Evolutionary conservation across 1,140 invertebrate species (phyloP).

Genomic region (Drosophila biarmipes): DNA sequence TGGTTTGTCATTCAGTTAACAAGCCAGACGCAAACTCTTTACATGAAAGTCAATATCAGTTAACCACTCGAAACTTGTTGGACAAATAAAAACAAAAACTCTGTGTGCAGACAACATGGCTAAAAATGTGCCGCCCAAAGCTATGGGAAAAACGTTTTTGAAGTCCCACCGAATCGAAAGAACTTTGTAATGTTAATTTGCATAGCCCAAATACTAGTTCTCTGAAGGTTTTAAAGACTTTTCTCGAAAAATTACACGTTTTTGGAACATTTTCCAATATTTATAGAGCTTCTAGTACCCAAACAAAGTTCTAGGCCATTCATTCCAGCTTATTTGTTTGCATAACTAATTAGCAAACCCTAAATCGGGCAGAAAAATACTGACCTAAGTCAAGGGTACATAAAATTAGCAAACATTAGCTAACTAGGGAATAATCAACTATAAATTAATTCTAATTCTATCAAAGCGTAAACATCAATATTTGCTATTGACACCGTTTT

Average conservation of each 20-base stretch:
- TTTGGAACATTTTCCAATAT: not conserved
- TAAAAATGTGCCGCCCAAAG: not conserved
- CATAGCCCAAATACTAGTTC: constrained; percentile 18
- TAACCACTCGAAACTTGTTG: constrained; percentile 43
- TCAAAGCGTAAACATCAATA: not conserved
- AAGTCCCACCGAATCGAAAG: constrained; percentile 5
- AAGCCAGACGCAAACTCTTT: constrained; percentile 33
- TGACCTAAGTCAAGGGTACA: constrained; percentile 53
- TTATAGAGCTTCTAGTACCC: not conserved
- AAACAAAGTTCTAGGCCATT: constrained; percentile 2
- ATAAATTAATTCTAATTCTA: constrained; percentile 5
- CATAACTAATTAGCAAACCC: constrained; percentile 18
- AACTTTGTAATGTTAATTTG: constrained; percentile 20
- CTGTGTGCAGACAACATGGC: not conserved
- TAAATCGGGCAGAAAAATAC: constrained; percentile 17
- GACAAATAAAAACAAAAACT: constrained; percentile 39
- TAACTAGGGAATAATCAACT: constrained; percentile 24
- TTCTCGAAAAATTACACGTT: not conserved
- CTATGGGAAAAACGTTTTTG: constrained; percentile 12
- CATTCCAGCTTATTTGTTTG: constrained; percentile 12
- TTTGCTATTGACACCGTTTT: constrained; percentile 17
- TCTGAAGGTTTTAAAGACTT: not conserved
- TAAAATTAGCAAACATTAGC: constrained; percentile 45
- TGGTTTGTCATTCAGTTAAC: constrained; percentile 15
- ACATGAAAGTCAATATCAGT: constrained; percentile 68